phyloP scores from a whole-genome alignment of 2,888 invertebrate genomes.

The Tigriopus californicus region DNA sequence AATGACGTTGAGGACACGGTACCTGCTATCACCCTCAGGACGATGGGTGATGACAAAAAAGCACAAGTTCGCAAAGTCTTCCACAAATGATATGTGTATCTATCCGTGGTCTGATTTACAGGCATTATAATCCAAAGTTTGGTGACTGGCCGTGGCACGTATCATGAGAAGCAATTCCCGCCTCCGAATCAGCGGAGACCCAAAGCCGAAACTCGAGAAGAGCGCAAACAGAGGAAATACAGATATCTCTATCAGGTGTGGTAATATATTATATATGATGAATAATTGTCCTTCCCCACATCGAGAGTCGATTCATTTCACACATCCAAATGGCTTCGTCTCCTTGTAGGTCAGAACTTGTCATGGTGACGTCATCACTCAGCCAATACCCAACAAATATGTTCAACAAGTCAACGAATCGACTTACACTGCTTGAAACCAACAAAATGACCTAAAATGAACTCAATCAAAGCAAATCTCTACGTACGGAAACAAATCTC shows the following conservation, averaged over 20 bases:
- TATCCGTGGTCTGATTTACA: not conserved
- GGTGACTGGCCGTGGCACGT: constrained; percentile 3
- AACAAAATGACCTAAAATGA: no score
- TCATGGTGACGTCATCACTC: constrained; percentile 73
- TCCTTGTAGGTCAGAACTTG: constrained; percentile 45
- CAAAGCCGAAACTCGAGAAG: constrained; percentile 53
- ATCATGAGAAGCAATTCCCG: constrained; percentile 9
- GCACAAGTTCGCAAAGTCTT: no score
- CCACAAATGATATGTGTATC: no score
- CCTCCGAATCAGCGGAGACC: constrained; percentile 30
- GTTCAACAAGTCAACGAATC: constrained; percentile 10
- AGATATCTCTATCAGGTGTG: constrained; percentile 60
- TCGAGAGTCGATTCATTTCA: not conserved
- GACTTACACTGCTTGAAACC: no score
- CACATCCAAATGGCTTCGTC: not conserved
- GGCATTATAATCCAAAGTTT: constrained; percentile 6
- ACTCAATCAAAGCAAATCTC: no score
- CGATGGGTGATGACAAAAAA: no score
- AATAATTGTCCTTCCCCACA: not conserved
- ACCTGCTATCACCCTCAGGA: no score
- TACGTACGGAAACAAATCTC: no score
- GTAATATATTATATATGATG: not conserved
- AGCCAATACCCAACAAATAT: constrained; percentile 27
- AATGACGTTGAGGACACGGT: no score
- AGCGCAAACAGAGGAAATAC: constrained; percentile 73